These are phyloP conservation scores for Congeria kusceri DNA, from an alignment of 2,888 invertebrate genomes.

Conservation along the genomic window DNA sequence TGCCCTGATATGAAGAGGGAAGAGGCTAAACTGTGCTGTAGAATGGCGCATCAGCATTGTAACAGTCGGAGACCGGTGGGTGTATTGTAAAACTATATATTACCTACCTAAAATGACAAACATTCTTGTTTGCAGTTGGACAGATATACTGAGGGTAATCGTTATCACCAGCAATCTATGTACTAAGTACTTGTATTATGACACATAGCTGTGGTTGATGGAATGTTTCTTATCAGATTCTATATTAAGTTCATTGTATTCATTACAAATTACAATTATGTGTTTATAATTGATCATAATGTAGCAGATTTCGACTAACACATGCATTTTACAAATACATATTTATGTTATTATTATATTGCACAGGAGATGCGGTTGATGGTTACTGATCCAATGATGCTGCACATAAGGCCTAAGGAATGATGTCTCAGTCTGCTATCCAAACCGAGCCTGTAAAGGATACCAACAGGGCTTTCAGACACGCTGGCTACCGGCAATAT, in stretches of 20 bases:
- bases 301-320: no score
- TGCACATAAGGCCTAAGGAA: conserved; percentile 9
- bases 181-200: no score
- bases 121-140: no score
- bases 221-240: no score
- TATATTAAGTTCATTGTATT: no score
- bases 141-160: no score
- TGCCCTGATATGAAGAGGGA: conserved; percentile 19
- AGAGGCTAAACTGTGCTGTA: conserved; percentile 15
- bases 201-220: no score
- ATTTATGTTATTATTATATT: neutral
- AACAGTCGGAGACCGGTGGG: conserved; percentile 17
- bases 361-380: conserved; percentile 17
- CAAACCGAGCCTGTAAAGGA: conserved; percentile 5
- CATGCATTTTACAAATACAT: no score
- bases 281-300: no score
- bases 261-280: no score
- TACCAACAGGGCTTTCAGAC: conserved; percentile 9
- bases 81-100: neutral
- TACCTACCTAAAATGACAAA: no score
- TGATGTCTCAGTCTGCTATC: conserved; percentile 1
- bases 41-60: conserved; percentile 6
- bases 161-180: no score
- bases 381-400: conserved; percentile 1
- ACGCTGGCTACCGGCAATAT: conserved; percentile 19